Conservation (phyloP, 2,888 invertebrate species). For the Campopleginae sp. region DNA sequence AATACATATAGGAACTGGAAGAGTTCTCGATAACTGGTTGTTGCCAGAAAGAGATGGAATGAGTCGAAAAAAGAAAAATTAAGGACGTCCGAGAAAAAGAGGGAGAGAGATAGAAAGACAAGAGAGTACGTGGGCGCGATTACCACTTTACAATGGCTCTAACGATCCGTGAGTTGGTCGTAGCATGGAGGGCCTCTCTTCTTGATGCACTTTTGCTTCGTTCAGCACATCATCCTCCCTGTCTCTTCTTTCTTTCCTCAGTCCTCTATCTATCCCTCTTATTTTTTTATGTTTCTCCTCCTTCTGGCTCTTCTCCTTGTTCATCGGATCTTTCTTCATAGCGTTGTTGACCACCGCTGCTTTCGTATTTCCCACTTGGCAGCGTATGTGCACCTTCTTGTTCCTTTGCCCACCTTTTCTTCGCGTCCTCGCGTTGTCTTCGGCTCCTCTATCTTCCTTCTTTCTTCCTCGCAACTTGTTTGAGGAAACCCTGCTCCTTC, state of each 20-base stretch:
- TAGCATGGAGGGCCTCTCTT: slow-evolving; percentile 60
- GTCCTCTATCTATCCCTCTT: slow-evolving; percentile 17
- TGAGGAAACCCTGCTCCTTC: slow-evolving; percentile 38
- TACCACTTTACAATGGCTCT: slow-evolving; percentile 80
- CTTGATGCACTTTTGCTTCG: slow-evolving; percentile 54
- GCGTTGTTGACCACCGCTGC: slow-evolving; percentile 51
- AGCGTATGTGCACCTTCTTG: slow-evolving; percentile 42
- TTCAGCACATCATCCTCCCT: slow-evolving; percentile 52
- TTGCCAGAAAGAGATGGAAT: slow-evolving; percentile 50
- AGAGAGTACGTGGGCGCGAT: slow-evolving; percentile 77
- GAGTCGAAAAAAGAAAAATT: slow-evolving; percentile 38
- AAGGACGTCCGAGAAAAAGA: neutral
- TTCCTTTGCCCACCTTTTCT: slow-evolving; percentile 46
- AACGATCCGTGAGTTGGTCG: slow-evolving; percentile 77
- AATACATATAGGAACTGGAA: slow-evolving; percentile 27
- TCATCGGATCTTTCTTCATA: slow-evolving; percentile 32
- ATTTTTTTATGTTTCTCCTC: neutral
- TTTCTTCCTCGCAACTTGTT: slow-evolving; percentile 43
- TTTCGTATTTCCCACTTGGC: slow-evolving; percentile 49
- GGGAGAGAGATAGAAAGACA: slow-evolving; percentile 45
- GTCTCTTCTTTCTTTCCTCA: slow-evolving; percentile 26
- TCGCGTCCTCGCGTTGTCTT: slow-evolving; percentile 33
- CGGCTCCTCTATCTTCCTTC: slow-evolving; percentile 16
- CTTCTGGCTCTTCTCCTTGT: neutral
- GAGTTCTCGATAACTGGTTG: slow-evolving; percentile 65